Evolutionary conservation across 2,888 invertebrate genomes (phyloP).

Genomic region (Philaethria dido): DNA sequence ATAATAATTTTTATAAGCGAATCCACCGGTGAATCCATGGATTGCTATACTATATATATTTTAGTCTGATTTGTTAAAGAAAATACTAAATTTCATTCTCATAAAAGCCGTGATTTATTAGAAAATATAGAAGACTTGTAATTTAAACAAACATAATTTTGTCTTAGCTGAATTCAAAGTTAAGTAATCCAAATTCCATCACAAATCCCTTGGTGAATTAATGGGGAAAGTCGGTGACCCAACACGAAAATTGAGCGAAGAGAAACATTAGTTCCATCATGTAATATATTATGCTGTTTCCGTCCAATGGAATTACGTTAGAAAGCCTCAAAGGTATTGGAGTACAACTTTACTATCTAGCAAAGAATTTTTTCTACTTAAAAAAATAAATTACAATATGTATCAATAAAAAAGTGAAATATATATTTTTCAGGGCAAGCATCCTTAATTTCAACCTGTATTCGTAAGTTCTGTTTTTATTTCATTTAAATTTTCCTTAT

Average conservation of each 20-base stretch:
- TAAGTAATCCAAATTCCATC: slow-evolving; percentile 21
- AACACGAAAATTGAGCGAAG: slow-evolving; percentile 36
- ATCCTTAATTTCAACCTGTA: too few species aligned
- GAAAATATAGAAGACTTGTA: not conserved
- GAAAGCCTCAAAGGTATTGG: slow-evolving; percentile 7
- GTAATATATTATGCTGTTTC: slow-evolving; percentile 36
- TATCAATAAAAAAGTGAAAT: too few species aligned
- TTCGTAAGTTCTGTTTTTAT: too few species aligned
- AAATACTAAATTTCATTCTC: not conserved
- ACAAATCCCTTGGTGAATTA: slow-evolving; percentile 35
- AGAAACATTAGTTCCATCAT: slow-evolving; percentile 39
- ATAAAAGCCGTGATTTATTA: not conserved
- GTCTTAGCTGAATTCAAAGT: not conserved
- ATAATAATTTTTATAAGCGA: too few species aligned
- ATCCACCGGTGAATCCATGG: too few species aligned
- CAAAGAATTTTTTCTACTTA: too few species aligned
- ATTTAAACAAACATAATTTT: not conserved
- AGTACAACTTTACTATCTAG: too few species aligned
- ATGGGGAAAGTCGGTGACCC: slow-evolving; percentile 38
- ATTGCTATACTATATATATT: too few species aligned
- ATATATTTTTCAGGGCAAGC: too few species aligned
- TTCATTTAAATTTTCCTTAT: too few species aligned
- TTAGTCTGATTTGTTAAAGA: too few species aligned
- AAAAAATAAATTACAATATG: too few species aligned
- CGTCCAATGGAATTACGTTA: slow-evolving; percentile 32